Evolutionary conservation across 2,113 vertebrate genomes (phyloP).

Genomic region (Equus quagga): DNA sequence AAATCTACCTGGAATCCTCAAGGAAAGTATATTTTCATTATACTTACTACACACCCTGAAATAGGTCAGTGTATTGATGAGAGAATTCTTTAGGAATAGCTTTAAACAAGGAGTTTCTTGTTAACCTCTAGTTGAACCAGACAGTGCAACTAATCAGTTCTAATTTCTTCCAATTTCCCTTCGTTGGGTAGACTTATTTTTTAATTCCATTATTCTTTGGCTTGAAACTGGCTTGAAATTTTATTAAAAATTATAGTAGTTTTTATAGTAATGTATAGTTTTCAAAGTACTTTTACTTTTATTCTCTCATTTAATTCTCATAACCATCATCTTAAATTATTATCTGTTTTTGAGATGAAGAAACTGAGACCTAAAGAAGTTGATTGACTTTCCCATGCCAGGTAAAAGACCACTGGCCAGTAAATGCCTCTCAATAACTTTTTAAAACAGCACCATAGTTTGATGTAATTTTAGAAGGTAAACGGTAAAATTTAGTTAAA

Average conservation of each 20-base stretch:
- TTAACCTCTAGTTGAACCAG: background rate
- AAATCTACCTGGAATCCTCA: background rate
- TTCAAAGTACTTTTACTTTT: slow-evolving; percentile 21
- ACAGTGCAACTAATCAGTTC: background rate
- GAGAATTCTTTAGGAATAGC: slow-evolving; percentile 31
- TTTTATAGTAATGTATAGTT: slow-evolving; percentile 13
- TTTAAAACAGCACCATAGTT: background rate
- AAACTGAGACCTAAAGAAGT: background rate
- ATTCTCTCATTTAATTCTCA: background rate
- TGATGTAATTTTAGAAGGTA: background rate
- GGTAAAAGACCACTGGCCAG: background rate
- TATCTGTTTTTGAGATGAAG: slow-evolving; percentile 27
- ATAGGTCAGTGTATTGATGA: background rate
- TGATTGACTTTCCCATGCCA: background rate
- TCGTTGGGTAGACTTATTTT: slow-evolving; percentile 19
- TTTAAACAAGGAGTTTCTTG: slow-evolving; percentile 6
- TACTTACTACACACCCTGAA: background rate
- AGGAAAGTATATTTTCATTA: slow-evolving; percentile 18
- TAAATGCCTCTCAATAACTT: slow-evolving; percentile 1
- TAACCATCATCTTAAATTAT: slow-evolving; percentile 26
- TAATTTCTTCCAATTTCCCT: slow-evolving; percentile 40
- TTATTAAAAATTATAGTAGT: background rate
- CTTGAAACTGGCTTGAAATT: background rate
- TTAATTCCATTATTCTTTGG: slow-evolving; percentile 22
- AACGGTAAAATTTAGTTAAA: slow-evolving; percentile 29